phyloP scores from a whole-genome alignment of 2,797 vertebrate genomes.

The Rhyacichthys aspro region DNA sequence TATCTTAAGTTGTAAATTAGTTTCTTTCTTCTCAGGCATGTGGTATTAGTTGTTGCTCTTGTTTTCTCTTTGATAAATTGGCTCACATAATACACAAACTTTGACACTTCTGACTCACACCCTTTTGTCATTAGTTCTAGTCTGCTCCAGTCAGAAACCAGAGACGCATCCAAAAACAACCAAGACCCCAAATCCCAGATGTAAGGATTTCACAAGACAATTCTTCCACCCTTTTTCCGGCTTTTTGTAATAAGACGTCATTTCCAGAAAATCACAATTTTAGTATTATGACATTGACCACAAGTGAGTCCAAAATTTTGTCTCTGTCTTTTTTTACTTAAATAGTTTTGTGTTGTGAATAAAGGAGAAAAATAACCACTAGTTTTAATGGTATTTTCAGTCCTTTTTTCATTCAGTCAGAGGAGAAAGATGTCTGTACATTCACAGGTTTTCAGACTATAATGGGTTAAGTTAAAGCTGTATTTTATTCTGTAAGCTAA shows the following conservation, averaged over 20 bases:
- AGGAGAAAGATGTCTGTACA: too few species aligned
- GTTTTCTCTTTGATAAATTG: neutral
- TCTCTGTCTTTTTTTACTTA: too few species aligned
- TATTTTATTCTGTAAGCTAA: too few species aligned
- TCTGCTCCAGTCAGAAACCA: constrained; percentile 29
- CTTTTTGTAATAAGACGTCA: neutral
- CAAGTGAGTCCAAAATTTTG: neutral
- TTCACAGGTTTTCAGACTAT: too few species aligned
- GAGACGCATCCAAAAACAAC: neutral
- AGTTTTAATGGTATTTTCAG: too few species aligned
- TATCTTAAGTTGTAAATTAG: too few species aligned
- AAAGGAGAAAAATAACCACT: too few species aligned
- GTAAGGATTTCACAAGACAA: neutral
- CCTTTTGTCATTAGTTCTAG: neutral
- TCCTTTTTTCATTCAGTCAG: too few species aligned
- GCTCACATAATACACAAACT: neutral
- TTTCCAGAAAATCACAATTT: constrained; percentile 17
- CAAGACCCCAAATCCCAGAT: neutral
- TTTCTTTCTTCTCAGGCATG: too few species aligned
- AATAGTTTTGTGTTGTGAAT: too few species aligned
- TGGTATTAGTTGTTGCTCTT: neutral
- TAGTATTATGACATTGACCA: neutral
- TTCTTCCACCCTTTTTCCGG: neutral
- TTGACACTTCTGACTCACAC: neutral
- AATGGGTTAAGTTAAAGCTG: too few species aligned